Evolutionary conservation across 2,113 vertebrate species (phyloP), one percentile per base, ranked within the genome.

Genomic region (Callipepla squamata): DNA sequence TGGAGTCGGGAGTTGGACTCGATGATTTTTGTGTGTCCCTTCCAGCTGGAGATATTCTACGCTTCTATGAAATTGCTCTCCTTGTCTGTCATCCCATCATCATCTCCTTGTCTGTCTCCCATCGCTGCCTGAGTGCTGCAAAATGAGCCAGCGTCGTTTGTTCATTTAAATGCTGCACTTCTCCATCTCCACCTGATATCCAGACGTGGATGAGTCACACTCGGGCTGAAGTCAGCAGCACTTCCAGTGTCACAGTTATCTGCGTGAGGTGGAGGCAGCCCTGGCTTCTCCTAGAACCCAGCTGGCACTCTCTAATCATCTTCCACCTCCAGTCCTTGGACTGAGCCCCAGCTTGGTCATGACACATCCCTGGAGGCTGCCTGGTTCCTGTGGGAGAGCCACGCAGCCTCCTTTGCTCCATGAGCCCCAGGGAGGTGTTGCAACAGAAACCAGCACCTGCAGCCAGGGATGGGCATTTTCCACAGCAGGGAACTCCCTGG

Each of bases 121-220:
- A 19, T 5, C 1, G 44, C 89, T 40, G 47, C 40, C 77, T 15
- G 15, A n/a, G 66, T 0, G 1, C 92, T 65, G 67, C 91, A 66
- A 69, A 95, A 75, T 76, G 75, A 81, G 83, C 36, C 0, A 5
- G 53, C 12, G 45, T 30, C 65, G 62, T 89, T 93, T 73, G 74
- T 92, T 94, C 70, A 53, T 95, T 76, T 66, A 48, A 92, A 93
- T 84, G 77, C 77, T 1, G 4, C 17, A 53, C 91, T 96, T 92
- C 89, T 94, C 84, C 69, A 80, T 79, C 89, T 94, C 94, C 74
- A 72, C 73, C 69, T 94, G 94, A 89, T 92, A 93, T 8, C 77
- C 89, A 94, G 88, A 93, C 58, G 14, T 3, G 63, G 66, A 40
- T 94, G 95, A 94, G 80, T 95, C 92, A 93, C 70, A 2, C 51